phyloP scores from a whole-genome alignment of 2,113 vertebrate species.

The Rhadina sibilatrix region DNA sequence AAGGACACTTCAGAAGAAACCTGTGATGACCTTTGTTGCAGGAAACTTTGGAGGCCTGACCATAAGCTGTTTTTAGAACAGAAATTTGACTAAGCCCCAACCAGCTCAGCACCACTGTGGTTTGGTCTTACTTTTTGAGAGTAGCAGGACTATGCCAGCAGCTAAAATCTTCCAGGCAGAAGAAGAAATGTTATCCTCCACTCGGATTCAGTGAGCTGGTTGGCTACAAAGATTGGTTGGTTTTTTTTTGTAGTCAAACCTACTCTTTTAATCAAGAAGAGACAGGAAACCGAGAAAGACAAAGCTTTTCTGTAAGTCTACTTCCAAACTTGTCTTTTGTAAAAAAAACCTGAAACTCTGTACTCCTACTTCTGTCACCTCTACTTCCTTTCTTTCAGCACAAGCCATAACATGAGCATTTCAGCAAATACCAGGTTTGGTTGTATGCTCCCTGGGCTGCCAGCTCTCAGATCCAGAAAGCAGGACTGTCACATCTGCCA shows the following conservation, averaged over 20 bases:
- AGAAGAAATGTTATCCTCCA: neutral
- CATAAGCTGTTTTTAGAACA: conserved; percentile 15
- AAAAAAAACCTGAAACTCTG: neutral
- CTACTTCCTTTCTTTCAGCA: neutral
- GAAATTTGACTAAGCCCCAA: conserved; percentile 28
- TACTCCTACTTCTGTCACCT: neutral
- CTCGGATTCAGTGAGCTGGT: neutral
- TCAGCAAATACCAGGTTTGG: neutral
- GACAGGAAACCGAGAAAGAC: neutral
- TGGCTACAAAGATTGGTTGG: neutral
- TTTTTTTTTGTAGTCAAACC: neutral
- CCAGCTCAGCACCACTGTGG: neutral
- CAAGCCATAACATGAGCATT: neutral
- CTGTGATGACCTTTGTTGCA: neutral
- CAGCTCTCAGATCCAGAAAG: neutral
- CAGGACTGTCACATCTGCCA: conserved; percentile 32
- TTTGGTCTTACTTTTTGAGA: neutral
- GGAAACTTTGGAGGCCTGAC: neutral
- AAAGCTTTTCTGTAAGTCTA: neutral
- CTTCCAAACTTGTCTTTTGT: neutral
- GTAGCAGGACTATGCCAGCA: neutral
- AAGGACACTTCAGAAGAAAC: neutral
- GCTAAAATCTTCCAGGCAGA: neutral
- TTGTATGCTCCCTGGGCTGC: neutral
- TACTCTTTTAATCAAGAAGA: neutral